Evolutionary conservation across 2,888 invertebrate species (phyloP), one percentile per base, ranked within the genome.

Genomic region (Xestobium rufovillosum): DNA sequence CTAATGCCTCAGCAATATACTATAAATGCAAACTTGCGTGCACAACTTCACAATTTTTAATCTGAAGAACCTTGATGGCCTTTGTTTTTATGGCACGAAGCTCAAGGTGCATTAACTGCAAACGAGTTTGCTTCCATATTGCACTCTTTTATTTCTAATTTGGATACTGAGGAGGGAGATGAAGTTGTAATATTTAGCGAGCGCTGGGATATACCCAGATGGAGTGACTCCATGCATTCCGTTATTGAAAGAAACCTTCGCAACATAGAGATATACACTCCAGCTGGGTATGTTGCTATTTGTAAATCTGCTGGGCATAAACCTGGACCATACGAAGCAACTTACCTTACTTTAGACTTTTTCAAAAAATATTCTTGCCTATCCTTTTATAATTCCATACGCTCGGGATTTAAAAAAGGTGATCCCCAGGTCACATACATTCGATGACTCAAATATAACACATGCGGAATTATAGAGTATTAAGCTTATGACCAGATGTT

Each of bases 251-350:
- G 23, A 23, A 23, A 23, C 6, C 23, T 23, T 23, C 6, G n/a
- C 6, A 23, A 23, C 8, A 23, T n/a, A 23, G 23, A 23, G 6
- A 23, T 23, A 23, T 23, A 23, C 23, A 23, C 23, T 23, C 23
- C 23, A 23, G 23, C 23, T 23, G 23, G 23, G 23, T 23, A 23
- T 23, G 23, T n/a, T 23, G 23, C n/a, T 23, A n/a, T 23, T 23
- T 23, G 23, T 23, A 23, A 23, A 23, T 23, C 23, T 23, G 23
- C 6, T 23, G n/a, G 23, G 23, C 23, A 23, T 23, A 23, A 23
- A 23, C 23, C 23, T n/a, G n/a, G 23, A n/a, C 23, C 23, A 23
- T 23, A 23, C n/a, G n/a, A 23, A 8, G 23, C n/a, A 23, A n/a
- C 23, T 23, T 23, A 23, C n/a, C 23, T 23, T n/a, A 23, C 6